Base-by-base conservation (phyloP, 2,888 invertebrate species). In the Lasioglossum lativentre region DNA sequence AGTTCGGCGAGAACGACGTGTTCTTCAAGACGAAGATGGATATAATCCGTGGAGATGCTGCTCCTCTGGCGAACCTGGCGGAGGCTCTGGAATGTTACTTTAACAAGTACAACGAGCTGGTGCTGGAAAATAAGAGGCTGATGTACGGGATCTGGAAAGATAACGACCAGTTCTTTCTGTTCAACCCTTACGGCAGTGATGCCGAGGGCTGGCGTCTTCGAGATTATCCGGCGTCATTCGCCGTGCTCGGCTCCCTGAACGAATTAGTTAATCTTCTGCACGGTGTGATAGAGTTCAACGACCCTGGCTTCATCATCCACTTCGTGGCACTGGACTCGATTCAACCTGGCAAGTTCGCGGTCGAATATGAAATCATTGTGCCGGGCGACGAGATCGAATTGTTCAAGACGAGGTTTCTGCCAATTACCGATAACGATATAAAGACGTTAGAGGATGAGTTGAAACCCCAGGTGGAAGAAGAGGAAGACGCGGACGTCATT, bases 161-260 rank as follows among this genome's bases (percentile, higher is more conserved):
- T 0, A 85, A 89, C 1, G 83, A 80, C 0, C 90, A 91, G 38
- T 95, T 91, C 77, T 92, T 88, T 56, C 6, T 94, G 5, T 92
- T 95, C 16, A 95, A 95, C 90, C 92, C 94, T n/a, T 95, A 95
- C 42, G 95, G 95, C 0, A 88, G 87, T 68, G 93, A 94, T 66
- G 74, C 77, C 4, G 92, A 94, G 12, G 94, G 94, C 40, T 94
- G 93, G 93, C 88, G 93, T 45, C 63, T 92, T 40, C 88, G 89
- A 4, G 87, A 82, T n/a, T 75, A 88, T 34, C 92, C 94, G 0
- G 93, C 93, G 14, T 86, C 90, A 0, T 83, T 95, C 45, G 80
- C 88, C 0, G 93, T 94, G 0, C 91, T 90, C 0, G 92, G 92
- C 10, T 91, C 80, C 34, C 82, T 94, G 12, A 91, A 90, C 27